Evolutionary conservation across 2,797 vertebrate species (phyloP), one percentile per base, ranked within the genome.

Genomic region (Myripristis jacobus): DNA sequence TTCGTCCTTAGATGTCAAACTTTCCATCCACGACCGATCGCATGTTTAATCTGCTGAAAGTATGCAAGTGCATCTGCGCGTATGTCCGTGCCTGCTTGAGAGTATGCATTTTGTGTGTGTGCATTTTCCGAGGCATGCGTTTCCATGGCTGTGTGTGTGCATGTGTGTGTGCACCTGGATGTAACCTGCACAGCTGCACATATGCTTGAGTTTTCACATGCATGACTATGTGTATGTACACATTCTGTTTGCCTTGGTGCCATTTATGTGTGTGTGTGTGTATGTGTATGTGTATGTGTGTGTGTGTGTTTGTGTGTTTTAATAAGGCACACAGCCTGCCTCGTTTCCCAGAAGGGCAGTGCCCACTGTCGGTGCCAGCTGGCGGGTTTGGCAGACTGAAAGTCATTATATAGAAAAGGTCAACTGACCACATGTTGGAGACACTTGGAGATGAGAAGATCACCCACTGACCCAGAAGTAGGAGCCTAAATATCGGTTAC

Each of bases 391-490:
- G 81, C 83, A 74, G 67, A 70, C 79, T 56, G 59, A 65, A 76
- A 78, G 73, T 85, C 79, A 87, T 88, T 88, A 88, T 84, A 87
- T 46, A 75, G 60, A n/a, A 88, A 90, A 89, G 88, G 90, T 90
- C 89, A 89, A 77, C 61, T 72, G 72, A 75, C 87, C 68, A 25
- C 84, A 83, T 15, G 46, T 70, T 82, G 84, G 71, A 85, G 77
- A 80, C 75, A 81, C 43, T 58, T 19, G 50, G 56, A 51, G 66
- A 63, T 69, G 36, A 76, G 75, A 87, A 80, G 54, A 89, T 91
- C 86, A 90, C 88, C 90, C 89, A 89, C 87, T 91, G 89, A 91
- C 91, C 91, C 84, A 88, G 75, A 89, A 80, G 74, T 77, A 4
- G 77, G 72, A 87, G 86, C 75, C 87, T 82, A 83, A 88, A 84